These are phyloP conservation scores for Mus musculus DNA, from an alignment of 2,113 vertebrate genomes.

Conservation along the genomic window GRCm39 chr10:42898001-42898500, in stretches of 20 bases:
- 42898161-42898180: conserved; percentile 92
- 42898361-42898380: conserved; percentile 99
- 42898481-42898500: conserved; percentile 92
- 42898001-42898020: conserved; percentile 98
- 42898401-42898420: conserved; percentile 95
- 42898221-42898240: conserved; percentile 96
- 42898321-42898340: conserved; percentile 91
- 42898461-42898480: conserved; percentile 90
- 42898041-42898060: conserved; percentile 96
- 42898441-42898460: conserved; percentile 94
- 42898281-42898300: conserved; percentile 96
- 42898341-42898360: conserved; percentile 94
- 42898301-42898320: conserved; percentile 96
- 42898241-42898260: conserved; percentile 93
- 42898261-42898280: conserved; percentile 92
- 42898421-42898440: conserved; percentile 99
- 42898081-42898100: conserved; percentile 97
- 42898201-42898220: conserved; percentile 95
- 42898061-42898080: conserved; percentile 97
- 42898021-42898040: conserved; percentile 97
- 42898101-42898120: conserved; percentile 95
- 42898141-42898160: conserved; percentile 93
- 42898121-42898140: conserved; percentile 93
- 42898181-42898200: conserved; percentile 93
- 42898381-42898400: conserved; percentile 99